These are phyloP conservation scores for Syndactyla subalaris DNA, from an alignment of 2,797 vertebrate genomes.

Conservation along the genomic window DNA sequence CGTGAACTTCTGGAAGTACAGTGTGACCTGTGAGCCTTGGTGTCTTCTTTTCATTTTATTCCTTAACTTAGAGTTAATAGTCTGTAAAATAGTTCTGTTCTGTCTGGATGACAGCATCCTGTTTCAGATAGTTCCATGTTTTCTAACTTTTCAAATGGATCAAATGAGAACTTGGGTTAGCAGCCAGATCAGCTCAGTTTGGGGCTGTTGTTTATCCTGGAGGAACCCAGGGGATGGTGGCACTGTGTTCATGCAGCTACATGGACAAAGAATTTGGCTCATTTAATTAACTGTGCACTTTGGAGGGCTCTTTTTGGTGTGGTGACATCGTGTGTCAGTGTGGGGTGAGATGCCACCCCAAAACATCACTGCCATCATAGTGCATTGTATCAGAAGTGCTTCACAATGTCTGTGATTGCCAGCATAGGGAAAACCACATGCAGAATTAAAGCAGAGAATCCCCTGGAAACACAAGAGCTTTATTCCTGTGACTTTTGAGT, in stretches of 20 bases:
- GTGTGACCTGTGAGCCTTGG: not conserved
- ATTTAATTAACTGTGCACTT: fast-evolving
- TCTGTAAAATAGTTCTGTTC: not conserved
- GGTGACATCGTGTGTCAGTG: fast-evolving
- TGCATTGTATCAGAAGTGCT: not conserved
- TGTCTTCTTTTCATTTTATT: not conserved
- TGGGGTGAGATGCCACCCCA: not conserved
- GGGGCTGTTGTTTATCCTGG: not conserved
- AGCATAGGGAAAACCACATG: fast-evolving
- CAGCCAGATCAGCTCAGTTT: not conserved
- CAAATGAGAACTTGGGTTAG: fast-evolving
- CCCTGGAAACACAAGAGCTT: not conserved
- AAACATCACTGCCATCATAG: fast-evolving
- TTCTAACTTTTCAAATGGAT: not conserved
- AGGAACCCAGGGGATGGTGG: not conserved
- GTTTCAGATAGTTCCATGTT: not conserved
- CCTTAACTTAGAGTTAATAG: not conserved
- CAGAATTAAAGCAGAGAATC: not conserved
- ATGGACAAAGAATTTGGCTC: not conserved
- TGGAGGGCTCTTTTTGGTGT: not conserved
- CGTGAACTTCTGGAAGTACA: not conserved
- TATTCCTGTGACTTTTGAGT: not conserved
- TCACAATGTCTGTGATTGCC: fast-evolving
- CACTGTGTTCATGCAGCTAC: not conserved
- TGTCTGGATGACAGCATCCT: not conserved